Evolutionary conservation across 1,140 invertebrate species (phyloP).

Genomic region (Anastrepha obliqua): DNA sequence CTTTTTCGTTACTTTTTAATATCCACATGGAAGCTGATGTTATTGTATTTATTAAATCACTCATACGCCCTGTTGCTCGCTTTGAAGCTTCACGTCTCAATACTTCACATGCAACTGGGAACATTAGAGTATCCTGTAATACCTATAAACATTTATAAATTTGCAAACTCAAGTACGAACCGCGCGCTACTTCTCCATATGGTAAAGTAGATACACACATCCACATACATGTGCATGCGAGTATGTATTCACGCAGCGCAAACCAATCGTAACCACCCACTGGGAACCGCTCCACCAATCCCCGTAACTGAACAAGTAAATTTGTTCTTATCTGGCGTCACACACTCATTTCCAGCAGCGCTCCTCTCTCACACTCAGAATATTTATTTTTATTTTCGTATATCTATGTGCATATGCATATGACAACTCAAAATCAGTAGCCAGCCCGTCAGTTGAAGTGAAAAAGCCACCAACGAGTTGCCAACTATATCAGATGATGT

Average conservation of each 20-base stretch:
- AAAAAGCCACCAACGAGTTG: conserved; percentile 7
- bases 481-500: conserved; percentile 1
- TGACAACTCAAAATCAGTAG: background rate
- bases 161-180: background rate
- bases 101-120: background rate
- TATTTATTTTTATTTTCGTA: background rate
- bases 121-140: background rate
- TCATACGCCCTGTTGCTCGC: background rate
- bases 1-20: too few relatives aligned
- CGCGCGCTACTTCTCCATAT: background rate
- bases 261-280: background rate
- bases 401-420: background rate
- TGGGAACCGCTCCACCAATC: background rate
- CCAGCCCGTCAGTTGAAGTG: background rate
- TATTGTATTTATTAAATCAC: background rate
- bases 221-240: background rate
- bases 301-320: background rate
- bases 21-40: too few relatives aligned
- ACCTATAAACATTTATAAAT: background rate
- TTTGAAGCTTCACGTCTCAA: background rate
- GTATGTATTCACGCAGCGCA: background rate
- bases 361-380: background rate
- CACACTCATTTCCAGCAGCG: background rate
- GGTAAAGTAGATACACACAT: background rate
- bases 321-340: conserved; percentile 3